Percentiles rank a stretch among this genome's conserved stretches.
Evolutionary conservation across 1,140 invertebrate species (phyloP).

Genomic region (Megalonaias nervosa): DNA sequence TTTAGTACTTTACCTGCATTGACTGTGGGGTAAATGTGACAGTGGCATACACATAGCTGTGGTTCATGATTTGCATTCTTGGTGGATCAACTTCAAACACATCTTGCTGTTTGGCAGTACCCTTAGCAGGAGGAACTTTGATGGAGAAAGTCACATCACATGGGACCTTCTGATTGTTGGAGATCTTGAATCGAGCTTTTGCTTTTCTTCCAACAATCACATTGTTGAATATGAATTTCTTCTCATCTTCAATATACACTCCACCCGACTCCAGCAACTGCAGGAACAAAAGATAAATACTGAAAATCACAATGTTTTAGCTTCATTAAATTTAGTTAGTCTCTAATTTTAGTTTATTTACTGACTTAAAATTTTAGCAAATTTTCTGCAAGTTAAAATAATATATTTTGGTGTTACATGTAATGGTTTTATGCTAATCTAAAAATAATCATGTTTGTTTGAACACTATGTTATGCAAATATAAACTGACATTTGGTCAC

Average conservation of each 20-base stretch:
- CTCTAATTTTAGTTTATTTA: too few relatives aligned
- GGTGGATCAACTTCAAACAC: slow-evolving; percentile 70
- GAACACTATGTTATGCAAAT: too few relatives aligned
- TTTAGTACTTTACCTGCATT: slow-evolving; percentile 70
- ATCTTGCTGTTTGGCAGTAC: slow-evolving; percentile 53
- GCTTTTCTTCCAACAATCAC: slow-evolving; percentile 70
- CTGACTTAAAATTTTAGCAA: too few relatives aligned
- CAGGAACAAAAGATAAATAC: slow-evolving; percentile 4
- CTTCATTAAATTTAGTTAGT: too few relatives aligned
- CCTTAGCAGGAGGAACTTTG: slow-evolving; percentile 50
- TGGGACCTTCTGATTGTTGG: slow-evolving; percentile 70
- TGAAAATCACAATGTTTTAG: not conserved
- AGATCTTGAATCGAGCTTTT: slow-evolving; percentile 71
- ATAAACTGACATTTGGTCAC: too few relatives aligned
- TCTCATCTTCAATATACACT: slow-evolving; percentile 70
- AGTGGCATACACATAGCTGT: slow-evolving; percentile 68
- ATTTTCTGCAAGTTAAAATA: too few relatives aligned
- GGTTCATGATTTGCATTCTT: slow-evolving; percentile 65
- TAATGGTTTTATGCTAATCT: too few relatives aligned
- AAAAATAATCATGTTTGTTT: too few relatives aligned
- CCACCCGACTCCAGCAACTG: slow-evolving; percentile 61
- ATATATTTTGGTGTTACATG: too few relatives aligned
- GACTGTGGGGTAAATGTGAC: slow-evolving; percentile 69
- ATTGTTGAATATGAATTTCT: slow-evolving; percentile 71
- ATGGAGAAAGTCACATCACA: slow-evolving; percentile 68